phyloP scores from a whole-genome alignment of 2,888 invertebrate species.

The Scaptomyza tumidula region DNA sequence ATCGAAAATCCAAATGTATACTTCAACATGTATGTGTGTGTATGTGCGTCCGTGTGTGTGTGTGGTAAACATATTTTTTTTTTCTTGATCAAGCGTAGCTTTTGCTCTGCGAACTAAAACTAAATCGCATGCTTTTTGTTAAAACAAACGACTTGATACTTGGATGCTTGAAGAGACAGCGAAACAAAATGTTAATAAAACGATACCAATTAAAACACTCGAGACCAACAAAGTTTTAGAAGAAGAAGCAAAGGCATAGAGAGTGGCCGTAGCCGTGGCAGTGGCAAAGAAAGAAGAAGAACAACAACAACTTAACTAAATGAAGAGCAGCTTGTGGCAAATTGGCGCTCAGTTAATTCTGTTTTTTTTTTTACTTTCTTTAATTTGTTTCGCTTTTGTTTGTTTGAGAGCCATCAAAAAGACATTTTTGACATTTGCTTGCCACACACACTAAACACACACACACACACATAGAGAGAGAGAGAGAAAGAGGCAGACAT shows the following conservation, averaged over 20 bases:
- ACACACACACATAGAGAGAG: conserved; percentile 1
- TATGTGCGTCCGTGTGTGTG: conserved; percentile 7
- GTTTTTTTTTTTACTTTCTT: background rate
- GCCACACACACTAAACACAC: conserved; percentile 33
- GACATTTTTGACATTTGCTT: conserved; percentile 62
- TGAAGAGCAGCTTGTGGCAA: conserved; percentile 53
- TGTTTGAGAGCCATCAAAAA: conserved; percentile 56
- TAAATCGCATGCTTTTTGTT: conserved; percentile 48
- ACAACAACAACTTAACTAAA: conserved; percentile 15
- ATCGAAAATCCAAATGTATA: conserved; percentile 31
- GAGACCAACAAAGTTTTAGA: background rate
- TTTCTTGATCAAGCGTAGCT: conserved; percentile 22
- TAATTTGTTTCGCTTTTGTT: conserved; percentile 23
- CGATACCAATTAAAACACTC: conserved; percentile 29
- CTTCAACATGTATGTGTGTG: conserved; percentile 15
- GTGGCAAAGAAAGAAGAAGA: background rate
- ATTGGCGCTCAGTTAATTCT: conserved; percentile 31
- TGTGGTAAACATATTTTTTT: background rate
- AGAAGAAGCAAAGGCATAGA: background rate
- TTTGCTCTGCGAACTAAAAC: conserved; percentile 26
- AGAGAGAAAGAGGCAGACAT: background rate
- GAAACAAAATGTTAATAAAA: conserved; percentile 35
- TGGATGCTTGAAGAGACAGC: conserved; percentile 5
- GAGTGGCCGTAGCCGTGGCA: too few species aligned
- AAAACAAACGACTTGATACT: conserved; percentile 8